Percentiles rank a stretch among this genome's conserved stretches.
These are phyloP conservation scores for Timandra comae DNA, from an alignment of 2,888 invertebrate species.

Conservation along the genomic window DNA sequence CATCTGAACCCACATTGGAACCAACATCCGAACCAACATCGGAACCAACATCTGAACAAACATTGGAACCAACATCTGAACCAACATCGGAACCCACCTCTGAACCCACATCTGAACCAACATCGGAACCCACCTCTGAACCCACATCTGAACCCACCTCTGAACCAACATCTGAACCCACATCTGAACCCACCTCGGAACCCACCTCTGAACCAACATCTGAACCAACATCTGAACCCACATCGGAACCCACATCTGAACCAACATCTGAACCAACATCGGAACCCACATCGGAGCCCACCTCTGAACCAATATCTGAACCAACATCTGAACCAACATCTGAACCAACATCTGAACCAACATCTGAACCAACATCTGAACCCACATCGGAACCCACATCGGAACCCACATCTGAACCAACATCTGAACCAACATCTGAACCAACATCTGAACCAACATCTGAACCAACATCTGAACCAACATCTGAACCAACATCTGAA, in stretches of 20 bases:
- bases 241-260: neutral
- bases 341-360: conserved; percentile 3
- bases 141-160: neutral
- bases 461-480: too few relatives aligned
- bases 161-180: conserved; percentile 2
- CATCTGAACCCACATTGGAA: neutral
- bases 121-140: neutral
- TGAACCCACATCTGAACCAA: neutral
- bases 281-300: conserved; percentile 2
- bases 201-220: conserved; percentile 7
- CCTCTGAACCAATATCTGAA: conserved; percentile 6
- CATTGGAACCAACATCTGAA: conserved; percentile 7
- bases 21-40: conserved; percentile 3
- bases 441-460: too few relatives aligned
- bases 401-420: too few relatives aligned
- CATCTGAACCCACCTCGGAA: conserved; percentile 5
- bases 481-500: too few relatives aligned
- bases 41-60: conserved; percentile 1
- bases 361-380: conserved; percentile 3
- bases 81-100: conserved; percentile 7
- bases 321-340: conserved; percentile 5
- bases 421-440: too few relatives aligned
- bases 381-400: conserved; percentile 1
- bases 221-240: neutral
- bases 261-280: neutral